These are phyloP conservation scores for Numida meleagris DNA, from an alignment of 2,113 vertebrate species.

Conservation along the genomic window DNA sequence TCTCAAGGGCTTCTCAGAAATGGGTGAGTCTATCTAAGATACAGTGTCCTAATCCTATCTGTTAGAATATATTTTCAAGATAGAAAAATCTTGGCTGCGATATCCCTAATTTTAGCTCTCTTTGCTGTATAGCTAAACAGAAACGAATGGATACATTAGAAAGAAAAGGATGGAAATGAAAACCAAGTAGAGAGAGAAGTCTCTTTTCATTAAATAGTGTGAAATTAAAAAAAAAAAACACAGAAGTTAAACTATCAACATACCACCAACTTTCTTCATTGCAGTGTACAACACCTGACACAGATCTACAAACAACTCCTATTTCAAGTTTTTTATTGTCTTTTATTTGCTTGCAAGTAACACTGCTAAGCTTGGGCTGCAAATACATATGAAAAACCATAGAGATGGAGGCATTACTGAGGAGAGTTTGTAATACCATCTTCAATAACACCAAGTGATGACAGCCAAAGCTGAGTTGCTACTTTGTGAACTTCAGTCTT, in stretches of 20 bases:
- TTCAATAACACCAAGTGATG: background rate
- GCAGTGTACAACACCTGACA: background rate
- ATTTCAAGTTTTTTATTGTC: background rate
- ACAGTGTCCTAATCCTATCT: background rate
- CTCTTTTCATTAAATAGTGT: background rate
- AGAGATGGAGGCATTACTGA: background rate
- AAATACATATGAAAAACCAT: background rate
- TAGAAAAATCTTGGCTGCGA: background rate
- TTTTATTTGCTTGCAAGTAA: slow-evolving; percentile 2
- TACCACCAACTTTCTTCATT: background rate
- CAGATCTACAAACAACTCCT: background rate
- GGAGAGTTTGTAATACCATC: background rate
- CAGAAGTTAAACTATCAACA: background rate
- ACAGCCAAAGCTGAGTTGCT: background rate
- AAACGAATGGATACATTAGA: background rate
- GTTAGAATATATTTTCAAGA: background rate
- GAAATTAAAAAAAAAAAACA: background rate
- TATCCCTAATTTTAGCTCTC: background rate
- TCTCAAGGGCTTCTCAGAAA: background rate
- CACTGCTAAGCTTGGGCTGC: background rate
- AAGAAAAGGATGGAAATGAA: background rate
- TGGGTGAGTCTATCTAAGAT: background rate
- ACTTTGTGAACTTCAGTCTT: background rate
- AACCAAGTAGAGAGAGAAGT: background rate
- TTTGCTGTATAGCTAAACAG: background rate